A percentile compares a stretch with the other conserved stretches of the same genome.
phyloP scores from a whole-genome alignment of 2,888 invertebrate genomes.

The Eilema sororculum region DNA sequence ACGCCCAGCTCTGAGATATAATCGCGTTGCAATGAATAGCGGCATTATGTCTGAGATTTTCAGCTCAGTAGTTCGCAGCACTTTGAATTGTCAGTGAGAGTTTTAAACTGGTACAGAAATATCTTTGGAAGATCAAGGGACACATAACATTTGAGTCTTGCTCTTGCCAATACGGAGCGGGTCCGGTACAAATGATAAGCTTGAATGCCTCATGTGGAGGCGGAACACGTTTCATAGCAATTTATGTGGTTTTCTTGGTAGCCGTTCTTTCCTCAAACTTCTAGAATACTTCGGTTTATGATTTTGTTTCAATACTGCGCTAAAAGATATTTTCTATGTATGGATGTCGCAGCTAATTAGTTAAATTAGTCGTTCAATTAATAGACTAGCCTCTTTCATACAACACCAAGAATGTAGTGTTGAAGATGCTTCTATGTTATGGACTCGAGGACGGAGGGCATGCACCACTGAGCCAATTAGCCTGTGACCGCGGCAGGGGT shows the following conservation, averaged over 20 bases:
- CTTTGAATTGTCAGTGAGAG: not conserved
- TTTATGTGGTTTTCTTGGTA: not conserved
- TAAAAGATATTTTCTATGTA: no score
- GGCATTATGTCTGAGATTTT: slow-evolving; percentile 9
- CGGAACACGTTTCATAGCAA: slow-evolving; percentile 3
- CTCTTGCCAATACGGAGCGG: not conserved
- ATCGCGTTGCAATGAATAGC: slow-evolving; percentile 12
- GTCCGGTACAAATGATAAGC: not conserved
- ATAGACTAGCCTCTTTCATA: no score
- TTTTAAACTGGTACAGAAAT: not conserved
- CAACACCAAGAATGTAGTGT: no score
- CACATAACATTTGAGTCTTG: not conserved
- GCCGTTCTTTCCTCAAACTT: not conserved
- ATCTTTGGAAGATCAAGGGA: not conserved
- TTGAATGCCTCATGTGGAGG: slow-evolving; percentile 3
- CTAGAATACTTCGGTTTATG: not conserved
- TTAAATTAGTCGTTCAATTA: no score
- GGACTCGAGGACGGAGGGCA: no score
- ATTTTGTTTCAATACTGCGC: no score
- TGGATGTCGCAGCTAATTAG: no score
- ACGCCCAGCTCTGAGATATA: not conserved
- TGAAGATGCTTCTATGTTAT: no score
- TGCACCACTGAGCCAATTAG: no score
- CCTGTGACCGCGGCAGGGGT: no score
- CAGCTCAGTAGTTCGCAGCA: not conserved